Evolutionary conservation across 1,140 invertebrate species (phyloP).

Genomic region (Drosophila nebulosa): DNA sequence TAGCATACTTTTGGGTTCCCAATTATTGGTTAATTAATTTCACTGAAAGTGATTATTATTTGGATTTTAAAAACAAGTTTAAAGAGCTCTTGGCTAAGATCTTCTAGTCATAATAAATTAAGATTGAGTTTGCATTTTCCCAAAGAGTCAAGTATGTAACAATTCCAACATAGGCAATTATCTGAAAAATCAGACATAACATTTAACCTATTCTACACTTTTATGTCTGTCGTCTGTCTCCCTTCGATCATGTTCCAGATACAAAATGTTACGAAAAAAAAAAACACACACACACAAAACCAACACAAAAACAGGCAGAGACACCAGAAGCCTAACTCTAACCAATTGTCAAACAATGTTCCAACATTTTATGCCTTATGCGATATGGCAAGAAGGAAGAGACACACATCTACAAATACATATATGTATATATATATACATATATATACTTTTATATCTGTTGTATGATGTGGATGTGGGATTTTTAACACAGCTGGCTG

Average conservation of each 20-base stretch:
- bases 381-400: constrained; percentile 18
- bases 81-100: too few relatives aligned
- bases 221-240: not conserved
- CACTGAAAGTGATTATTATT: too few relatives aligned
- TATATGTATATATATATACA: not conserved
- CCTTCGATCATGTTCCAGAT: not conserved
- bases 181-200: not conserved
- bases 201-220: not conserved
- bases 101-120: too few relatives aligned
- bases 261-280: constrained; percentile 1
- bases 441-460: not conserved
- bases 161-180: not conserved
- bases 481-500: constrained; percentile 68
- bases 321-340: not conserved
- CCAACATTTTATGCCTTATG: constrained; percentile 26
- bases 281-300: not conserved
- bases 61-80: not conserved
- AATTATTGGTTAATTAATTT: too few relatives aligned
- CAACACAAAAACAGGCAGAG: not conserved
- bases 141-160: too few relatives aligned
- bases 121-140: too few relatives aligned
- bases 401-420: not conserved
- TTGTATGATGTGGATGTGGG: constrained; percentile 49
- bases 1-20: not conserved
- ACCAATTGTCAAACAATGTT: constrained; percentile 16